A percentile compares a stretch with the other conserved stretches of the same genome.
Evolutionary conservation across 2,113 vertebrate species (phyloP).

Genomic region (Gallinago jamesoni): DNA sequence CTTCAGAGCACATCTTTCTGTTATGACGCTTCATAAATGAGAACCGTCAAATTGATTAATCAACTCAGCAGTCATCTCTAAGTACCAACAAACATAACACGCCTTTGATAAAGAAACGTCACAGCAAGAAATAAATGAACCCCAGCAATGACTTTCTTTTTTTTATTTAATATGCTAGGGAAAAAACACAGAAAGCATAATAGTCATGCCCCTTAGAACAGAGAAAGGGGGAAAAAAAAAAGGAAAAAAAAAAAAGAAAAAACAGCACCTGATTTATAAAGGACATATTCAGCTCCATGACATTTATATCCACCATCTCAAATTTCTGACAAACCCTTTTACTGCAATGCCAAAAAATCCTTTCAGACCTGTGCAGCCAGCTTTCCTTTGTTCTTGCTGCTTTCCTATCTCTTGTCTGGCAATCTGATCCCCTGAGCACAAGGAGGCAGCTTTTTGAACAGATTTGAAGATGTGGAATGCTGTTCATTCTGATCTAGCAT

Average conservation of each 20-base stretch:
- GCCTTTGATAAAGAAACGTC: background rate
- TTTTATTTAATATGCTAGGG: background rate
- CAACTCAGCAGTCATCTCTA: background rate
- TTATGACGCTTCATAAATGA: background rate
- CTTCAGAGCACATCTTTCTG: background rate
- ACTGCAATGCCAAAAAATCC: background rate
- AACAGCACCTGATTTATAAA: background rate
- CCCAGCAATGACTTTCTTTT: background rate
- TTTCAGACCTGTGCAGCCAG: constrained; percentile 37
- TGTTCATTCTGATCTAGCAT: background rate
- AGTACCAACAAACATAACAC: background rate
- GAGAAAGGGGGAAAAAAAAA: background rate
- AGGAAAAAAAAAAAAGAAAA: background rate
- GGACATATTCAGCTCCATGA: background rate
- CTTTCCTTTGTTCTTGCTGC: constrained; percentile 57
- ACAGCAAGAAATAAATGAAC: background rate
- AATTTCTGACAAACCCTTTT: background rate
- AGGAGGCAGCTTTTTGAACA: constrained; percentile 35
- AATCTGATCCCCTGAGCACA: constrained; percentile 44
- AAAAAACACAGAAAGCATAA: background rate
- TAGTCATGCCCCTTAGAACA: background rate
- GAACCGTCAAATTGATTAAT: background rate
- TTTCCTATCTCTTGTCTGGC: constrained; percentile 41
- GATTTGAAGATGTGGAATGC: background rate
- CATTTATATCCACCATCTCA: background rate